Conservation (phyloP, 53 echinoderm and acorn worm species). For the Crossaster papposus region DNA sequence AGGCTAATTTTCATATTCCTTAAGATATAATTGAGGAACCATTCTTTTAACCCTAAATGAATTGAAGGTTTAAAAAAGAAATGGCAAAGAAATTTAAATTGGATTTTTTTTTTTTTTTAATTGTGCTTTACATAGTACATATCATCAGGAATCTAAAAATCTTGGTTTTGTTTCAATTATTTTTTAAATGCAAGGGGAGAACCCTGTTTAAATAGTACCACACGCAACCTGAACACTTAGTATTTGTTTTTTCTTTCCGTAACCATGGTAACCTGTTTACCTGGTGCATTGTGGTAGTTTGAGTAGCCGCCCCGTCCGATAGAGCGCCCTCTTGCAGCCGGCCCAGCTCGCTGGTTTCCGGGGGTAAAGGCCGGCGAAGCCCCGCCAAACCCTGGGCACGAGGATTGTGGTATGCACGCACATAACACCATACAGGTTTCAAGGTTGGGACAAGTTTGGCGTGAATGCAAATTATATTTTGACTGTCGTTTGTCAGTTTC, state of each 20-base stretch:
- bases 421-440: conserved; percentile 24
- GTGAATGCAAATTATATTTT: conserved; percentile 18
- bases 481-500: background rate
- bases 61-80: too few species aligned
- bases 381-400: conserved; percentile 59
- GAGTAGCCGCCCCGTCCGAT: conserved; percentile 69
- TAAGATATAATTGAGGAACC: background rate
- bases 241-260: conserved; percentile 16
- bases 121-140: too few species aligned
- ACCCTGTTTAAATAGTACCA: conserved; percentile 20
- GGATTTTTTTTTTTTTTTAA: too few species aligned
- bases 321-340: conserved; percentile 61
- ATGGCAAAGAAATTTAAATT: too few species aligned
- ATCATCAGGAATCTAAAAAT: too few species aligned
- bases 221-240: conserved; percentile 32
- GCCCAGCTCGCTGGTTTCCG: conserved; percentile 59
- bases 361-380: conserved; percentile 65
- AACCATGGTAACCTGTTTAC: conserved; percentile 61
- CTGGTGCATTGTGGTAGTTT: conserved; percentile 62
- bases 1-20: too few species aligned
- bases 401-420: conserved; percentile 56
- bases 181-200: conserved; percentile 10
- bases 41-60: background rate
- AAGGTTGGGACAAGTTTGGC: conserved; percentile 46
- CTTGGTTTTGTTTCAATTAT: too few species aligned